phyloP scores from a whole-genome alignment of 1,140 invertebrate species.

The Orius laevigatus region DNA sequence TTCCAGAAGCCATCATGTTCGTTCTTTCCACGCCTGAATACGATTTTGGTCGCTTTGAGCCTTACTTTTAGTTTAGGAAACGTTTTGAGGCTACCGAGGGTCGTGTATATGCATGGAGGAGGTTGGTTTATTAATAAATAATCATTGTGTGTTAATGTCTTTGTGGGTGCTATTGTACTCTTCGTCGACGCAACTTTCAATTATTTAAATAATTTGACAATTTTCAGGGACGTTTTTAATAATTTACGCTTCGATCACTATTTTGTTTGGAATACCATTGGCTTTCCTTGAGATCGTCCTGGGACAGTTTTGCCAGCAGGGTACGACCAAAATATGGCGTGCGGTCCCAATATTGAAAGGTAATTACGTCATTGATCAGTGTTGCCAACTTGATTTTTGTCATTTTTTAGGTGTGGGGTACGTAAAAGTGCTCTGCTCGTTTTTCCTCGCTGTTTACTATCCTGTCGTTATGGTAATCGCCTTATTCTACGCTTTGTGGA shows the following conservation, averaged over 20 bases:
- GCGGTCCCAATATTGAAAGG: constrained; percentile 67
- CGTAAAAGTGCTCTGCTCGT: constrained; percentile 33
- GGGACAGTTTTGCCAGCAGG: constrained; percentile 60
- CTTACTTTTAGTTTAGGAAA: constrained; percentile 33
- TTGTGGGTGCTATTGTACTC: background rate
- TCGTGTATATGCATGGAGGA: constrained; percentile 33
- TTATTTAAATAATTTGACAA: background rate
- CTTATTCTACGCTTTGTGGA: constrained; percentile 34
- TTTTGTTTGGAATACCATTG: constrained; percentile 50
- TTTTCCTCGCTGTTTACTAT: constrained; percentile 32
- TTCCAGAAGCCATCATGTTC: constrained; percentile 9
- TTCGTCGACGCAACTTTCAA: background rate
- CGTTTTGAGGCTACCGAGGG: constrained; percentile 34
- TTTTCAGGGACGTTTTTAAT: constrained; percentile 43
- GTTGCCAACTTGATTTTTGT: background rate
- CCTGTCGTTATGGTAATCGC: constrained; percentile 33
- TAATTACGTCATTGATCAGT: constrained; percentile 24
- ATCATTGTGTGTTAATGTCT: too few relatives aligned
- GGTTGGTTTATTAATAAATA: constrained; percentile 16
- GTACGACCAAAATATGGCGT: constrained; percentile 58
- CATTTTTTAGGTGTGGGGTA: constrained; percentile 37
- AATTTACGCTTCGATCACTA: constrained; percentile 41
- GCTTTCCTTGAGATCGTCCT: constrained; percentile 59
- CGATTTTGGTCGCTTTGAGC: constrained; percentile 28
- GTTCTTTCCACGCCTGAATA: constrained; percentile 18